phyloP scores from a whole-genome alignment of 2,113 vertebrate genomes.

The Ophthalmolycus amberensis region DNA sequence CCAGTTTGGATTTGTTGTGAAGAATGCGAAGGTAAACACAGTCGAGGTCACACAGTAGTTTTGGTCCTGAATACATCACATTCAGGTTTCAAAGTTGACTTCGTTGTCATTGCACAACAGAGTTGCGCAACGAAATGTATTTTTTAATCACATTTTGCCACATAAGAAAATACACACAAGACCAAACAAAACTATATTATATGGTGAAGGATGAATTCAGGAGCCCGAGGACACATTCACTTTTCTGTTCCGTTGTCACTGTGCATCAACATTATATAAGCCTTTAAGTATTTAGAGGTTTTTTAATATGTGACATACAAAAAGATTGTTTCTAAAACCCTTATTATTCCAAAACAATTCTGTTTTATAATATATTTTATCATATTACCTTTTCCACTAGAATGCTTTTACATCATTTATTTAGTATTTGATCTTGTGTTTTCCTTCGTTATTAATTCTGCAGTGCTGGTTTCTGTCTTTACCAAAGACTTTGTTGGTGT shows the following conservation, averaged over 20 bases:
- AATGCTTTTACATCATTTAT: not conserved
- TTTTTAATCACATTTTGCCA: not conserved
- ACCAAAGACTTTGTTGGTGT: not conserved
- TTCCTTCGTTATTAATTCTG: not conserved
- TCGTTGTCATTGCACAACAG: not conserved
- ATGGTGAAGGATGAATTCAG: not conserved
- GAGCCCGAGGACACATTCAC: not conserved
- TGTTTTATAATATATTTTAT: not conserved
- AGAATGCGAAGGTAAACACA: not conserved
- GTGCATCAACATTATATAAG: not conserved
- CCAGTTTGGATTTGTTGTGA: not conserved
- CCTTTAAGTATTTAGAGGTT: not conserved
- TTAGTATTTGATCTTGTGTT: not conserved
- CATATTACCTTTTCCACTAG: not conserved
- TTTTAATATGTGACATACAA: not conserved
- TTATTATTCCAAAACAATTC: not conserved
- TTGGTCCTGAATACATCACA: not conserved
- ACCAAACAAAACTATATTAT: not conserved
- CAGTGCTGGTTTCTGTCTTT: not conserved
- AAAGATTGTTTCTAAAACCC: not conserved
- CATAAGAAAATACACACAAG: not conserved
- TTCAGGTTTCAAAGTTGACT: not conserved
- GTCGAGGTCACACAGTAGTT: not conserved
- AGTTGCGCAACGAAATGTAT: not conserved
- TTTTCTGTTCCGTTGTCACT: constrained; percentile 3